These are phyloP conservation scores for Ptiloglossa arizonensis DNA, from an alignment of 1,140 invertebrate species.

Conservation along the genomic window DNA sequence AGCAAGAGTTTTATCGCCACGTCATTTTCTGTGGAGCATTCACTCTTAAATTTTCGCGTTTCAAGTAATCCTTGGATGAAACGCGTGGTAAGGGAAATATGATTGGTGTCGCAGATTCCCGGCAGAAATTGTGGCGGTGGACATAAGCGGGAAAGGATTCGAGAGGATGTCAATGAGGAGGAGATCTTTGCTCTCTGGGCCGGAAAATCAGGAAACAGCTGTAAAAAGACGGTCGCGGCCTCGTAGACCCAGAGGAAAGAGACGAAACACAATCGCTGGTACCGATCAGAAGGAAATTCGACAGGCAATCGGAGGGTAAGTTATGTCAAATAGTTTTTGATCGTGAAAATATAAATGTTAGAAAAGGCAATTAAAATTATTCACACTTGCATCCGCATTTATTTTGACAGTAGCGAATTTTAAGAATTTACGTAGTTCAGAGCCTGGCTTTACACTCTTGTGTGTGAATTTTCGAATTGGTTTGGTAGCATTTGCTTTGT, in stretches of 20 bases:
- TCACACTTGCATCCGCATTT: no score
- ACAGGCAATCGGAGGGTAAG: conserved; percentile 90
- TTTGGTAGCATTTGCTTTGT: no score
- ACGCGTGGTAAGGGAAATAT: not conserved
- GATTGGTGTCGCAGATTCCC: conserved; percentile 86
- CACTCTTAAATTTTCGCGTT: no score
- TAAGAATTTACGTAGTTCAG: no score
- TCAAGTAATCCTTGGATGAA: no score
- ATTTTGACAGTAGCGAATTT: no score
- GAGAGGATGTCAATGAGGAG: conserved; percentile 92
- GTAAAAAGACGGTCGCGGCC: conserved; percentile 88
- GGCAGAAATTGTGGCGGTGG: conserved; percentile 92
- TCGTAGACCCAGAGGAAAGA: conserved; percentile 89
- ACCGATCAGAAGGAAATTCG: conserved; percentile 93
- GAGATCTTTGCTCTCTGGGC: conserved; percentile 86
- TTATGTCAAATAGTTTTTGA: conserved; percentile 60
- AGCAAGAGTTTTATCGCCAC: no score
- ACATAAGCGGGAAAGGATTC: conserved; percentile 92
- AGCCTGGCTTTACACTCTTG: no score
- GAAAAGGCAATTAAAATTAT: no score
- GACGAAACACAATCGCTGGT: conserved; percentile 94
- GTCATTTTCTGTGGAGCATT: no score
- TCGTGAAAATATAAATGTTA: no score
- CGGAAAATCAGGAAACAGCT: conserved; percentile 83
- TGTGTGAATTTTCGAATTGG: no score